Base-by-base conservation (phyloP, 2,113 vertebrate species). In the Nycticryphes semicollaris region DNA sequence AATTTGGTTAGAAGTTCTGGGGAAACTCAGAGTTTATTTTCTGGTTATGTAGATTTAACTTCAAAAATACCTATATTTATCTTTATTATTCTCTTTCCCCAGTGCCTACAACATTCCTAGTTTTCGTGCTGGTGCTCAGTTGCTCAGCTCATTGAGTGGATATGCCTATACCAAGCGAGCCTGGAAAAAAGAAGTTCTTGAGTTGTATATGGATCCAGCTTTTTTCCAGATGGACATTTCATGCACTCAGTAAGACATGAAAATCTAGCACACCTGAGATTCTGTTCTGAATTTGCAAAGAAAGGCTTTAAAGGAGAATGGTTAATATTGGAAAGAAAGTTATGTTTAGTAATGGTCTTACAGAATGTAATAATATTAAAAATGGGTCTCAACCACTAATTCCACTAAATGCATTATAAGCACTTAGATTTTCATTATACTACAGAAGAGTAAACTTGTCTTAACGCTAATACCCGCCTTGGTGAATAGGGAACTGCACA, bases 221-320 rank as follows among this genome's bases (percentile, higher is more conserved):
- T 99, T 99, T 97, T 99, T 99, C 96, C 99, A 99, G 90, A 99
- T 99, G 99, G 99, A 99, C 62, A 97, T 97, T 6, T 98, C 98
- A 15, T 99, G 99, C 97, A 95, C 97, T 90, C 98, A 99, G 99
- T 99, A 98, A 98, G 98, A 69, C 25, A 3, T 12, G 76, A 85
- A 21, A 56, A 8, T 79, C 47, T 24, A 67, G 54, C 20, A 39
- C n/a, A 79, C 31, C 39, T 66, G 17, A 69, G 35, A n/a, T 78
- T 56, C n/a, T 63, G 1, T 64, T 78, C 41, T 84, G 54, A 84
- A 84, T 84, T 78, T 68, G 22, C 17, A 37, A 48, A 89, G 41
- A 45, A 60, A 78, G 35, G 43, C 5, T 94, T 90, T 68, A 41
- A 88, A 74, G 54, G 33, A 85, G 16, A 59, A 33, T 43, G 47